Evolutionary conservation across 1,140 invertebrate genomes (phyloP), one percentile per base, ranked within the genome.

Genomic region (Trachymyrmex septentrionalis): DNA sequence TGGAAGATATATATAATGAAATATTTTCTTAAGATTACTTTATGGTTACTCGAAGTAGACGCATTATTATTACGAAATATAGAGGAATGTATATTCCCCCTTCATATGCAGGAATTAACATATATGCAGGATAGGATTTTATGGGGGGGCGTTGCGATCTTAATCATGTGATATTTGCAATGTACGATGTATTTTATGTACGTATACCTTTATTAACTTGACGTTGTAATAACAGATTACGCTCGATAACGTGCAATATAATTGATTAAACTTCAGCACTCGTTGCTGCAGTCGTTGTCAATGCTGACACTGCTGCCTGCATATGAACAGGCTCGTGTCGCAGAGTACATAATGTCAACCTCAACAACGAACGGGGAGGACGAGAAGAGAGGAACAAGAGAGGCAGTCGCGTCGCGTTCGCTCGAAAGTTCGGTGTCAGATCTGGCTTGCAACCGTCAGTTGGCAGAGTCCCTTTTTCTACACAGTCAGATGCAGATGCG

Each of bases 401-500:
- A 50, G 61, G 21, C 38, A 85, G 48, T 85, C 59, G 57, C 72
- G 67, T 80, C 63, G 59, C 24, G 27, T 55, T 69, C 50, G 30
- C 21, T 50, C 34, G 53, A 81, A 81, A 75, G 67, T 69, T 66
- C 61, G 24, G 21, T 61, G 72, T 72, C 59, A 64, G 27, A 55
- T 9, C 71, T 85, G 44, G 27, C 55, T 76, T 85, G 81, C 86
- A 86, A 77, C 14, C 16, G 81, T 85, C 84, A 86, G 50, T 61
- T 71, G 66, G 53, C 21, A 72, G 21, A 55, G n/a, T 21, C 12
- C 76, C 38, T 30, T 92, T 91, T 92, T 92, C 91, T 34, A 76
- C 38, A 86, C 88, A 93, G 93, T 93, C 92, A 92, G 90, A 93
- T 90, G 86, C 93, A 93, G 92, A 91, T 88, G 87, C 87, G 88